Conservation (phyloP, 2,113 vertebrate species). For the Lophochroa leadbeateri region DNA sequence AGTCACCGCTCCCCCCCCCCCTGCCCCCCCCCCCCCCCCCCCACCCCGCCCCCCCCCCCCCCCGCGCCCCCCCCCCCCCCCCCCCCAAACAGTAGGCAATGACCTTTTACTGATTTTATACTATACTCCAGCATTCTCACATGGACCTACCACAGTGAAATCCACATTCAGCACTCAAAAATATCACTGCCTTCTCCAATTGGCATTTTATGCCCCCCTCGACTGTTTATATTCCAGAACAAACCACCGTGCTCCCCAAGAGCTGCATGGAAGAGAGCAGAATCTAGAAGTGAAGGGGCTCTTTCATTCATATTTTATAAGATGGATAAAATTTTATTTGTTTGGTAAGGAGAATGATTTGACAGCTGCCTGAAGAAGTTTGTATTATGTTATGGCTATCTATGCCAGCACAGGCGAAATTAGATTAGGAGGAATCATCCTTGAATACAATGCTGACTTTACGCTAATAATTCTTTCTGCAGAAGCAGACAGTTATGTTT, state of each 20-base stretch:
- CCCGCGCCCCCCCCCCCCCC: no score
- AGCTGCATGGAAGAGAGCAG: background rate
- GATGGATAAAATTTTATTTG: background rate
- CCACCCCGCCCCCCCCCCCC: no score
- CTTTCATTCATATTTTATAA: background rate
- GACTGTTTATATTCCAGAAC: background rate
- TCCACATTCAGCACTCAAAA: background rate
- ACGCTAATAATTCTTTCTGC: background rate
- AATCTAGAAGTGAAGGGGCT: background rate
- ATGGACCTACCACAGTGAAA: conserved; percentile 48
- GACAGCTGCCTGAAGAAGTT: background rate
- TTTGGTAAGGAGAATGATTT: background rate
- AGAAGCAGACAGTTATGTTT: background rate
- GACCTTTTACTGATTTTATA: conserved; percentile 19
- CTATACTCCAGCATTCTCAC: background rate
- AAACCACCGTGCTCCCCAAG: background rate
- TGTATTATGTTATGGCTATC: background rate
- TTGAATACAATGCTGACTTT: background rate
- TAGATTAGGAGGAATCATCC: background rate
- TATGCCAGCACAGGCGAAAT: background rate
- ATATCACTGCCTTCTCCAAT: background rate
- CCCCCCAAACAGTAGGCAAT: background rate
- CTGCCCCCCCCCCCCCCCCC: no score
- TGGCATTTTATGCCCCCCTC: background rate
- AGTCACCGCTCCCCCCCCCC: no score